Evolutionary conservation across 2,113 vertebrate species (phyloP).

Genomic region (Scatophagus argus): DNA sequence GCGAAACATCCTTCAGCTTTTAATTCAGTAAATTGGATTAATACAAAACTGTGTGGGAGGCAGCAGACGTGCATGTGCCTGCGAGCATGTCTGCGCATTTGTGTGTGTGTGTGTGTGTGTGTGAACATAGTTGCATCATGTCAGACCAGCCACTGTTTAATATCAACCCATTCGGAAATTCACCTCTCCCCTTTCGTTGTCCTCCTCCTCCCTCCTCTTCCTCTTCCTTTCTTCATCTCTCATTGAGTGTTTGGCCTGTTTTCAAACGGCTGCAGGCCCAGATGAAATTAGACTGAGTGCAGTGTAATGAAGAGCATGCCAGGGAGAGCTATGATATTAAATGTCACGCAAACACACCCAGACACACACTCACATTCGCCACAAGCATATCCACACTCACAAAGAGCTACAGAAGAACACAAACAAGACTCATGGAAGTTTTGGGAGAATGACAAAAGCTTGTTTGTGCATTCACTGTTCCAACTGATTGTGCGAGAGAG

Average conservation of each 20-base stretch:
- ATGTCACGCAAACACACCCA: constrained; percentile 62
- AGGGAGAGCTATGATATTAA: constrained; percentile 72
- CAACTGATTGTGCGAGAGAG: constrained; percentile 28
- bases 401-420: constrained; percentile 26
- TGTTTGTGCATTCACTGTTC: constrained; percentile 41
- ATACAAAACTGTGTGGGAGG: constrained; percentile 55
- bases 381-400: constrained; percentile 23
- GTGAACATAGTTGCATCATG: constrained; percentile 55
- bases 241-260: constrained; percentile 66
- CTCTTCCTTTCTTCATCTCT: constrained; percentile 60
- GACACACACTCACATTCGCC: neutral
- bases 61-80: constrained; percentile 23
- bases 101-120: neutral
- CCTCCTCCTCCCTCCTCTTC: constrained; percentile 20
- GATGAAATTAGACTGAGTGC: constrained; percentile 79
- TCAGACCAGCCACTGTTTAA: constrained; percentile 63
- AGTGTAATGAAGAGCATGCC: constrained; percentile 71
- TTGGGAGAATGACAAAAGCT: constrained; percentile 44
- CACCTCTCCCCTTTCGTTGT: constrained; percentile 48
- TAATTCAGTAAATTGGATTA: constrained; percentile 77
- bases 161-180: constrained; percentile 64
- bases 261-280: constrained; percentile 74
- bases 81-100: neutral
- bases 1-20: constrained; percentile 73
- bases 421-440: constrained; percentile 38